Evolutionary conservation across 53 echinoderm and acorn worm species (phyloP).

Genomic region (Stichopus horrens): DNA sequence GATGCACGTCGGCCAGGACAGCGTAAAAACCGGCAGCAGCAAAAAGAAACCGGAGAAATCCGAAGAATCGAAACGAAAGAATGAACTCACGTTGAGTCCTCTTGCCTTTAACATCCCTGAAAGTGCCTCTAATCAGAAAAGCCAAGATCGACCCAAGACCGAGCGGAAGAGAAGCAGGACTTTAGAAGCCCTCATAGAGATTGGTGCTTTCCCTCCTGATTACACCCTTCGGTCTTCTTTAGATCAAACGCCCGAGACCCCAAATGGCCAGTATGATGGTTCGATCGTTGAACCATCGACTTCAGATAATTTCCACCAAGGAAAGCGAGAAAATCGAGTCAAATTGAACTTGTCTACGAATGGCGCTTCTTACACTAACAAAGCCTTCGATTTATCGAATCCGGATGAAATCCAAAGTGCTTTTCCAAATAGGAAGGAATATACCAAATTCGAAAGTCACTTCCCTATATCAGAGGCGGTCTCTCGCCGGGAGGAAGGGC

Average conservation of each 20-base stretch:
- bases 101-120: neutral
- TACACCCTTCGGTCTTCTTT: neutral
- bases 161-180: slow-evolving; percentile 36
- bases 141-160: neutral
- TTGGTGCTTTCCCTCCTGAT: slow-evolving; percentile 49
- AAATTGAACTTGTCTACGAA: slow-evolving; percentile 18
- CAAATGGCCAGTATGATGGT: neutral
- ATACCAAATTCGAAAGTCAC: neutral
- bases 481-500: neutral
- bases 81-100: neutral
- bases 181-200: slow-evolving; percentile 49
- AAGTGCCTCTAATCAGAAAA: slow-evolving; percentile 26
- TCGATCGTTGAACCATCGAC: neutral
- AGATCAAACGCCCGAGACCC: neutral
- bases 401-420: slow-evolving; percentile 5
- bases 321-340: neutral
- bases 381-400: slow-evolving; percentile 19
- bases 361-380: slow-evolving; percentile 42
- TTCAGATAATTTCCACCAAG: neutral
- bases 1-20: slow-evolving; percentile 17
- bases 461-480: neutral
- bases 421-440: neutral
- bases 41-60: neutral
- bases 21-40: neutral
- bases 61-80: neutral